Evolutionary conservation across 2,888 invertebrate species (phyloP), one percentile per base, ranked within the genome.

Genomic region (Asteroscopus sphinx): DNA sequence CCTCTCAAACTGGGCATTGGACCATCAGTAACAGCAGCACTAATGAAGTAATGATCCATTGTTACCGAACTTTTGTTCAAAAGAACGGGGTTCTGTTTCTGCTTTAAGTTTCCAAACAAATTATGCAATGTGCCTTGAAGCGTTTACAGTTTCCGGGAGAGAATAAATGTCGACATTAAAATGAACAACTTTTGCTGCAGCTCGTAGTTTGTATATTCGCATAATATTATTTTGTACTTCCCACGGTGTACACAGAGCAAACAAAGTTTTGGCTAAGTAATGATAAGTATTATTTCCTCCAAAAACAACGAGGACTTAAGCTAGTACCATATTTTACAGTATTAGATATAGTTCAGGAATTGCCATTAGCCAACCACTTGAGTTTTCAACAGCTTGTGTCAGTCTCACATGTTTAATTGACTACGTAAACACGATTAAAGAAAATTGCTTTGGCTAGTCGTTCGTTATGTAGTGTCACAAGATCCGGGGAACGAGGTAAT

Each of bases 151-250:
- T 52, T 54, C 62, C 51, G 44, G 51, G 25, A 52, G 66, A 41
- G 25, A 45, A 66, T 66, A 61, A 69, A 62, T 52, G 71, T 58
- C 41, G 44, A 39, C 54, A 45, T 67, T 69, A 47, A 44, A 70
- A 57, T 62, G 37, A 47, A 41, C 37, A 61, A 69, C 36, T 57
- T 54, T 60, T 39, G 26, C 51, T 54, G 39, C 51, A 54, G 47
- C 28, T 37, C 15, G 11, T 25, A 45, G 60, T 53, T 47, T 30
- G 52, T 41, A 51, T 64, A 48, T 68, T 68, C 13, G 44, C 47
- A 41, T 59, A 35, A 54, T 36, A 63, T 46, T 60, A 64, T 59
- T 44, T 53, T 37, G 48, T 17, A 21, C 8, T 56, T 56, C 35
- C 35, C 16, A 45, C 48, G 12, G 12, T 8, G 16, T 11, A 17